Evolutionary conservation across 1,140 invertebrate genomes (phyloP), one percentile per base, ranked within the genome.

Genomic region (Agrypnia vestita): DNA sequence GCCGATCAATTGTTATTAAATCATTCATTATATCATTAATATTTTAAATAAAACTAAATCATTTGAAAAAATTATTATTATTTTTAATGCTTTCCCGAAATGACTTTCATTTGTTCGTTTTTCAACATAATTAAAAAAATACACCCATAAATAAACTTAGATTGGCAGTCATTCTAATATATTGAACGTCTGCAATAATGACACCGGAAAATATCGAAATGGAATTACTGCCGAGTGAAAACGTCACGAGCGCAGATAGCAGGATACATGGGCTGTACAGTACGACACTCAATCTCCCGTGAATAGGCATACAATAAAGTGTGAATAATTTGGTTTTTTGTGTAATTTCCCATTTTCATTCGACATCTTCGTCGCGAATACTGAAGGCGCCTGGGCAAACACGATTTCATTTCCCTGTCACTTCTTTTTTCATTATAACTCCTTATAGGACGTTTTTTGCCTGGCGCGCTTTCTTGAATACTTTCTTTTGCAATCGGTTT

Each of bases 391-490:
- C 81, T 82, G 81, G 73, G 78, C 78, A 82, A 82, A 82, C 78
- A 82, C 78, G 81, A 82, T 82, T 82, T 82, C 81, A 78, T 80
- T 80, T 82, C 81, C 81, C 78, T 71, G 81, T 80, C 81, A 82
- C 78, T 75, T 80, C 73, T 69, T 80, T 82, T 82, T 80, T 80
- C 78, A 82, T 82, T 82, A 82, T 82, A 82, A 82, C 79, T 82
- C 78, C 59, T 80, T 75, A 76, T 71, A 78, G 78, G 76, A 53
- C 78, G 78, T 55, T 78, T 82, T 78, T 80, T 80, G 81, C 81
- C 67, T 53, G 81, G 67, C 43, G 47, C 71, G 81, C 81, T 82
- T 79, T 79, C 81, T 79, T 79, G 64, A 82, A 82, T 82, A 82
- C 80, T 82, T 82, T 69, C 81, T 80, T 82, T 80, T 62, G 69